Evolutionary conservation across 1,140 invertebrate genomes (phyloP), one percentile per base, ranked within the genome.

Genomic region (Diabrotica undecimpunctata): DNA sequence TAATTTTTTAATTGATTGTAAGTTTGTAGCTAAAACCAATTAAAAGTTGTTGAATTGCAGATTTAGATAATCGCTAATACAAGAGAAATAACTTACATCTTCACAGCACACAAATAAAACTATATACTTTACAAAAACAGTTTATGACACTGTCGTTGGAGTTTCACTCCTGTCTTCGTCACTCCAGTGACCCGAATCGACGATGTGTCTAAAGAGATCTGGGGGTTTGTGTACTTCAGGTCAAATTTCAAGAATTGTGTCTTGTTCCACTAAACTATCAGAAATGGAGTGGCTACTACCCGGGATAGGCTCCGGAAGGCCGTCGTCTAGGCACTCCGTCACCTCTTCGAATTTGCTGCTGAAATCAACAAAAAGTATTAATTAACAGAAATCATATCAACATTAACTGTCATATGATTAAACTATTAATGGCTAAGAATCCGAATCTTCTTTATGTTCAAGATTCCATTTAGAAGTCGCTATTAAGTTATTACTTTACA

Each of bases 231-330:
- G 71, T 14, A 73, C n/a, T 66, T 70, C 66, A 6, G 64, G 76
- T 79, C 77, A 79, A 64, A 79, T 79, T 72, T 79, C 76, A 55
- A 78, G 68, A 50, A 77, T 67, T n/a, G 70, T 69, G 14, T 76
- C 72, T 50, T 71, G 72, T 65, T 73, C 71, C 9, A 67, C 68
- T 62, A 77, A 63, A 72, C 72, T 77, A 54, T 77, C 75, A 2
- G 74, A 74, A 25, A 78, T 67, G 5, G 74, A 76, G 56, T 76
- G 72, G 54, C 75, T 77, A 53, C 76, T 75, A 2, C 75, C 76
- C 3, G 77, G 76, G 14, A 78, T 77, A 10, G 76, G 72, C 64
- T 78, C 75, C 46, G 76, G 75, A 14, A 79, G 64, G 14, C 69
- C 68, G 46, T 79, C 77, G 62, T 77, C 75, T 52, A 79, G 60